phyloP scores from a whole-genome alignment of 2,113 vertebrate species.

The Mesocricetus auratus region DNA sequence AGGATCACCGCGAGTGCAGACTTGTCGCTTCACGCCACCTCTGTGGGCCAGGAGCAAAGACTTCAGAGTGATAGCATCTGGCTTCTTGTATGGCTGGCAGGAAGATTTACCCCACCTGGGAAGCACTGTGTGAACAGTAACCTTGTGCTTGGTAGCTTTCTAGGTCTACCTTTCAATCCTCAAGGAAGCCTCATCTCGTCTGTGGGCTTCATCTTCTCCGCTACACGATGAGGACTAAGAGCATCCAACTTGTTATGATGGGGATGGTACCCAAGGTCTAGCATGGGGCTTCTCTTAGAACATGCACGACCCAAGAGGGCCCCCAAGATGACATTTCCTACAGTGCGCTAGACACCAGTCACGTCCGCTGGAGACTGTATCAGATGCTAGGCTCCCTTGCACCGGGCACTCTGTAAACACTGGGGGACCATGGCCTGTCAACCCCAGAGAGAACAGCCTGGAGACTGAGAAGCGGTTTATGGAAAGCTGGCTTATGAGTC shows the following conservation, averaged over 20 bases:
- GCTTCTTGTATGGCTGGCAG: background rate
- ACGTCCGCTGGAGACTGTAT: background rate
- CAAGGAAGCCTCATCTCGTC: background rate
- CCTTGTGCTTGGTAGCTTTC: background rate
- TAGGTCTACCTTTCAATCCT: background rate
- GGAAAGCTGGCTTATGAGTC: slow-evolving; percentile 71
- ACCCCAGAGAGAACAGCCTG: slow-evolving; percentile 33
- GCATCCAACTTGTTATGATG: no score
- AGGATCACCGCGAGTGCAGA: background rate
- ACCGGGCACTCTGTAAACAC: background rate
- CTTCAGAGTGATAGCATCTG: background rate
- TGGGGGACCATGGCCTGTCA: slow-evolving; percentile 12
- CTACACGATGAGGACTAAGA: background rate
- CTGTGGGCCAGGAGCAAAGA: background rate
- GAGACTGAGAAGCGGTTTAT: slow-evolving; percentile 22
- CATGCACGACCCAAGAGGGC: background rate
- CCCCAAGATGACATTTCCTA: background rate
- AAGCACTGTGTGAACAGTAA: no score
- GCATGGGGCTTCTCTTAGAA: background rate
- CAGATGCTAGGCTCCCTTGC: background rate
- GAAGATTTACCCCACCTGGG: background rate
- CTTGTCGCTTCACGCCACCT: background rate
- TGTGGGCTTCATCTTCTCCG: background rate
- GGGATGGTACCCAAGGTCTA: no score
- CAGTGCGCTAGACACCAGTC: background rate